Conservation (phyloP, 2,797 vertebrate species). For the Rallus crepitans region DNA sequence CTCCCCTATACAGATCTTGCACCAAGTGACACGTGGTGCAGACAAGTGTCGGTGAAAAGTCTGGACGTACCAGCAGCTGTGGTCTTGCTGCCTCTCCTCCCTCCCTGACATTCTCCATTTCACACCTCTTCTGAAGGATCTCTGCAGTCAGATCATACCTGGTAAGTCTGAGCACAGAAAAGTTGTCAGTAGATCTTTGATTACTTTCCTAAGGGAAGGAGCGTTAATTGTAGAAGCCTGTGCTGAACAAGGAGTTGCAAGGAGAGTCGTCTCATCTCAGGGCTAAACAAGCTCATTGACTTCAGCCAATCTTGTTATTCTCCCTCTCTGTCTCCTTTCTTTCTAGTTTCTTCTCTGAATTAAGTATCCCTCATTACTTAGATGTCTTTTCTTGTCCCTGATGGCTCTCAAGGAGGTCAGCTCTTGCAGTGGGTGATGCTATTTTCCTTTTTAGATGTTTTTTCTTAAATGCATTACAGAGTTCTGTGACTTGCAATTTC, state of each 20-base stretch:
- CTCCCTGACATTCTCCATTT: neutral
- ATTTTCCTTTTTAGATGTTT: constrained; percentile 34
- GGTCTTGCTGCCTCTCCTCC: neutral
- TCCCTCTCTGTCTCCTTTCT: neutral
- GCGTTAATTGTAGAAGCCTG: neutral
- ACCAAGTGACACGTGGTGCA: neutral
- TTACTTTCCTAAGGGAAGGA: neutral
- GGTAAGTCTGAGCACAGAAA: neutral
- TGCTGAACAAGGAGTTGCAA: neutral
- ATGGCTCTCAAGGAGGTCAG: neutral
- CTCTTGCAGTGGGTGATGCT: neutral
- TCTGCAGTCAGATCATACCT: neutral
- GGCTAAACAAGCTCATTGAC: neutral
- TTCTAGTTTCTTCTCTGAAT: constrained; percentile 3
- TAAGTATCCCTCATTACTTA: neutral
- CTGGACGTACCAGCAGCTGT: neutral
- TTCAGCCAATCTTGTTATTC: neutral
- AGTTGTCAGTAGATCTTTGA: neutral
- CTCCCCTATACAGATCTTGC: neutral
- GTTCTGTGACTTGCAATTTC: constrained; percentile 42
- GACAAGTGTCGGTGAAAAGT: neutral
- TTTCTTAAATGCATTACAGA: constrained; percentile 36
- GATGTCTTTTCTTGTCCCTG: neutral
- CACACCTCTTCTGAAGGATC: neutral
- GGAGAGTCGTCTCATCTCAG: neutral